Evolutionary conservation across 1,140 invertebrate genomes (phyloP), one percentile per base, ranked within the genome.

Genomic region (Parasteatoda tepidariorum): DNA sequence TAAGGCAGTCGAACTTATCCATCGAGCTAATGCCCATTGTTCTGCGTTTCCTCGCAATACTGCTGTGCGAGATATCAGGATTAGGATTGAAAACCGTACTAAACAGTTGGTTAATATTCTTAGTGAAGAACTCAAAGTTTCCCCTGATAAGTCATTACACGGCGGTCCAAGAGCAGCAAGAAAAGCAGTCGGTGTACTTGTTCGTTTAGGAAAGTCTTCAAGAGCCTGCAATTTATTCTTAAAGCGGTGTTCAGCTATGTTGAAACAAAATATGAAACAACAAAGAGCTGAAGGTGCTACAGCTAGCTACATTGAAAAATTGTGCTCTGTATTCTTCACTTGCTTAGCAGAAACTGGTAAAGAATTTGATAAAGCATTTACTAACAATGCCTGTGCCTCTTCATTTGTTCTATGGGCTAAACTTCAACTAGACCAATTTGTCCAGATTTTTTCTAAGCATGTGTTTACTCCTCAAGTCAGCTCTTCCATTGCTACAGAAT

Each of bases 341-440:
- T 95, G 94, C 87, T 92, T 98, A 79, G 92, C 92, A 81, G 95
- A 97, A 88, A 96, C 96, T 87, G 93, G 94, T 70, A 92, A 92
- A 86, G 96, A 98, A 89, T 97, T 97, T 88, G 90, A 93, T 38
- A 92, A 93, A 87, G 93, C 94, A 54, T 97, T 98, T 89, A 91
- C 92, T 87, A 92, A 92, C 86, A 93, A 92, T 86, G 75, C 83
- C 22, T 86, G 84, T 73, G 82, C 82, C 3, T 83, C 84, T 6
- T 96, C 94, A 84, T 93, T 97, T 85, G 92, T 97, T 84, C 94
- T 97, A 1, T 98, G 97, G 97, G 93, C 94, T 84, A 95, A 94
- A 86, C 91, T 93, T 84, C 96, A 99, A 90, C 89, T 99, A 61
- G 93, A 93, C 88, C 87, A 92, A 92, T 90, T 94, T 95, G 87